Base-by-base conservation (phyloP, 2,888 invertebrate genomes). In the Salticus scenicus region DNA sequence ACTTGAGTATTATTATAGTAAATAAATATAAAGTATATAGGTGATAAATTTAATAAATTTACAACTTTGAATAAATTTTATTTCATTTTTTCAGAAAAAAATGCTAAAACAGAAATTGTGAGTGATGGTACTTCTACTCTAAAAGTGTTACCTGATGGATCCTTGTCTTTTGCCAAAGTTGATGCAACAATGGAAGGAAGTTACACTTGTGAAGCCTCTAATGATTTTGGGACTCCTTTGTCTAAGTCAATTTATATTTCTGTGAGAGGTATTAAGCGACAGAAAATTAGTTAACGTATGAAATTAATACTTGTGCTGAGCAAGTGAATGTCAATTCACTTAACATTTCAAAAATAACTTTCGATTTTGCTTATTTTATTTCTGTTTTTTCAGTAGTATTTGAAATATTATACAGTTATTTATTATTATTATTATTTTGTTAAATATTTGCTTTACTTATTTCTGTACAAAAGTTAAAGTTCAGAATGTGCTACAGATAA, bases 181-280 rank as follows among this genome's bases (percentile, higher is more conserved):
- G 71, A 78, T 30, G 77, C 71, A 47, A 37, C 64, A 0, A 69
- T 80, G 73, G 37, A 75, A 28, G 87, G 84, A 47, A 76, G 33
- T 8, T 84, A 87, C 31, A 84, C 71, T 8, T 87, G 84, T 37
- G 57, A 79, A 37, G 87, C 87, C 14, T 73, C 71, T 24, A 87
- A 87, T 41, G 83, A 67, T 8, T 74, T 87, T 51, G 87, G 84
- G n/a, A 33, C 63, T 1, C 64, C 73, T 4, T 17, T 87, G 17
- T 47, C 57, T 14, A 84, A 84, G 75, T 69, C 28, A 8, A 67
- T 87, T 17, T 57, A n/a, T n/a, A 28, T 87, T 1, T 73, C 80
- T 33, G 84, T 84, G 7, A 30, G 76, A 76, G 84, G 87, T 84
- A 76, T 20, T 33, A 47, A 57, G 8, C 17, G 14, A 27, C 70